These are phyloP conservation scores for Heliconius hermathena DNA, from an alignment of 1,140 invertebrate species.

Conservation along the genomic window DNA sequence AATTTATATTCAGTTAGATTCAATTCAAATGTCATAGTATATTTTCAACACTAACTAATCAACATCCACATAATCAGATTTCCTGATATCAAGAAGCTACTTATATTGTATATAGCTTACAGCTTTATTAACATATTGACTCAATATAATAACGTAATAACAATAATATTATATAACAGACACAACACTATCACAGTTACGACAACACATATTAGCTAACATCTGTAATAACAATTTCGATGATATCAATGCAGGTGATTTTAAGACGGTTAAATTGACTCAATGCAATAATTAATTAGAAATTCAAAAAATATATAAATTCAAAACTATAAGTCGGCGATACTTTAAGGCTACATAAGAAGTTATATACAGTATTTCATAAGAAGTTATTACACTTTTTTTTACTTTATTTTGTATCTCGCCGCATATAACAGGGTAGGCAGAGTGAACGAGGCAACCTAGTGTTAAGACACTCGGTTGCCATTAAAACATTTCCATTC, in stretches of 20 bases:
- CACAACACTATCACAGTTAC: background rate
- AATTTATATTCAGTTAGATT: background rate
- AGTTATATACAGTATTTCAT: too few relatives aligned
- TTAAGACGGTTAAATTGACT: background rate
- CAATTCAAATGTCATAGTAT: background rate
- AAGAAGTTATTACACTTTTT: too few relatives aligned
- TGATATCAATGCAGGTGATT: background rate
- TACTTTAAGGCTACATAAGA: too few relatives aligned
- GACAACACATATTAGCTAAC: background rate
- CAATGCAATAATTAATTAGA: background rate
- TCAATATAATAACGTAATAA: slow-evolving; percentile 7
- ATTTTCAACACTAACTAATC: background rate
- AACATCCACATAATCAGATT: background rate
- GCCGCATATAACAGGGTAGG: too few relatives aligned
- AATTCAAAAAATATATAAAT: too few relatives aligned
- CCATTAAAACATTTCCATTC: too few relatives aligned
- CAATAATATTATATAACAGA: slow-evolving; percentile 6
- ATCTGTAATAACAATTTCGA: slow-evolving; percentile 8
- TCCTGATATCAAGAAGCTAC: background rate
- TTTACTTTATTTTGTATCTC: too few relatives aligned
- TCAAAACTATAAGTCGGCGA: too few relatives aligned
- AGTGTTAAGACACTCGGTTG: too few relatives aligned
- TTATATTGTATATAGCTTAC: background rate
- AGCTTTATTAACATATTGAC: slow-evolving; percentile 1
- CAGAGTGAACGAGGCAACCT: too few relatives aligned